Evolutionary conservation across 2,113 vertebrate species (phyloP), one percentile per base, ranked within the genome.

Genomic region (Lipophrys pholis): DNA sequence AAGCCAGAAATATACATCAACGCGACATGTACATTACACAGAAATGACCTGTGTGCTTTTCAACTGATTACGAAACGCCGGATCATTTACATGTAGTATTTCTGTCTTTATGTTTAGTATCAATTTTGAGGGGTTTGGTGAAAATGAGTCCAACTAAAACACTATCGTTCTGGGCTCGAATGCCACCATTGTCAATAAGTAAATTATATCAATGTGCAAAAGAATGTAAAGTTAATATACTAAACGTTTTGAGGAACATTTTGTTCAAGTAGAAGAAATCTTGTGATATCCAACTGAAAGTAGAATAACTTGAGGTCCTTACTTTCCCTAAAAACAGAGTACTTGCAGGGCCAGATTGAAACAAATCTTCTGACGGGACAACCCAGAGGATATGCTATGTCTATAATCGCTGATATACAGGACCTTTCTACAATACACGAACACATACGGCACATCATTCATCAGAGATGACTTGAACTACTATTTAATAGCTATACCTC

Each of bases 381-480:
- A 83, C 45, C 54, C 60, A 77, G 56, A 64, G 73, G 54, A 82
- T 69, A 36, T 48, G 14, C 38, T 61, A 59, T 45, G 36, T 67
- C 52, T 55, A 40, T 58, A 49, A 76, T 49, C 43, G 14, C 80
- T 61, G n/a, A 49, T 66, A 61, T 54, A 30, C 21, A 30, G 21
- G 2, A 69, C 56, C 16, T 53, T 50, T 56, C 43, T 14, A 45
- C 49, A 30, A 30, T 49, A 72, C 40, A 62, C 50, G 30, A 50
- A 73, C 40, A 42, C 45, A 69, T 14, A 48, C 48, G 69, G 58
- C 66, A 78, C 79, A 68, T 87, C 21, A 70, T 89, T 86, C 72
- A 81, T 86, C 73, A 81, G 52, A 36, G n/a, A 67, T 69, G 72
- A 65, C 36, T 49, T 71, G 72, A 81, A 81, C 66, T 69, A 30